Percentiles rank a stretch among this genome's conserved stretches.
Evolutionary conservation across 30 jellyfish, hydroid and myxozoan genomes (phyloP).

Genomic region (Cassiopea xamachana): DNA sequence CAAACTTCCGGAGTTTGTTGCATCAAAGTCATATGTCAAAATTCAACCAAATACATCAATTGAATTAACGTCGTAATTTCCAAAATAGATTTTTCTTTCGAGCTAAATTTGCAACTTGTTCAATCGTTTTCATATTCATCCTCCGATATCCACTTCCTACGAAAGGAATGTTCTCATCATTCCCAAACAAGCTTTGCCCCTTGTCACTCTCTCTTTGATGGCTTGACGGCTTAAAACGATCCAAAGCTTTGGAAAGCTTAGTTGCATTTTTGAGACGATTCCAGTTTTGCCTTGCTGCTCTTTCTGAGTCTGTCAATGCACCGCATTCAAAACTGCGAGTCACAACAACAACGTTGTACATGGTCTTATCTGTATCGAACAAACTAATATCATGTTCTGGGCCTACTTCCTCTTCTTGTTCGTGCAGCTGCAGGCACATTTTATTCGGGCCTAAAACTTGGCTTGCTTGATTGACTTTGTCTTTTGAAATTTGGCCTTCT

Average conservation of each 20-base stretch:
- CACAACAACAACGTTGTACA: conserved; percentile 35
- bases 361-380: background rate
- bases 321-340: conserved; percentile 61
- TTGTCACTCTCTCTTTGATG: conserved; percentile 15
- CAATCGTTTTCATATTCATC: conserved; percentile 54
- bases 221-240: conserved; percentile 26
- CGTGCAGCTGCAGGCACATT: conserved; percentile 38
- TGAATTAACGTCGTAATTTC: background rate
- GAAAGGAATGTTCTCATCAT: background rate
- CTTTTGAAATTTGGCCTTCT: background rate
- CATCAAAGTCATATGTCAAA: background rate
- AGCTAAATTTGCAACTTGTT: conserved; percentile 12
- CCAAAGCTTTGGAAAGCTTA: conserved; percentile 13
- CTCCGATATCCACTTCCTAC: conserved; percentile 66
- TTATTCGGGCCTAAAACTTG: conserved; percentile 50
- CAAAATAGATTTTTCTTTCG: conserved; percentile 12
- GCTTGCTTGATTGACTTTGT: conserved; percentile 38
- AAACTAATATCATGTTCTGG: conserved; percentile 31
- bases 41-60: background rate
- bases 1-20: background rate
- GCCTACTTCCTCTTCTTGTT: conserved; percentile 32
- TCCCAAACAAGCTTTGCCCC: background rate
- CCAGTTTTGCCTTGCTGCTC: conserved; percentile 24
- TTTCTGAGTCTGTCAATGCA: conserved; percentile 23
- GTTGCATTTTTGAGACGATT: conserved; percentile 30